Evolutionary conservation across 2,888 invertebrate species (phyloP), one percentile per base, ranked within the genome.

Genomic region (Leptopterna dolabrata): DNA sequence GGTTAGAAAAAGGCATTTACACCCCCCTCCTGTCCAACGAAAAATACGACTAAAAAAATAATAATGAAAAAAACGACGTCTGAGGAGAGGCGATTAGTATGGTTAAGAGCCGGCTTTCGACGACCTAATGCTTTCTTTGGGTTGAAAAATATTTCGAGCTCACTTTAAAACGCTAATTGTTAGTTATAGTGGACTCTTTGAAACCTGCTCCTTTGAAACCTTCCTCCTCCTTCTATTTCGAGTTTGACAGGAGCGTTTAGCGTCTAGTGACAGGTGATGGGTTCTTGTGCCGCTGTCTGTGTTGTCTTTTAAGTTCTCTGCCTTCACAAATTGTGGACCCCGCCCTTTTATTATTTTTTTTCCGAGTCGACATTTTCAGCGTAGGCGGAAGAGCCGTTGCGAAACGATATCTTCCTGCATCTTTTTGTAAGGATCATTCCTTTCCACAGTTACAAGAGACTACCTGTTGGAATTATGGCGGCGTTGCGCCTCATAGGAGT

Each of bases 141-240:
- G 73, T 45, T 45, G 85, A 45, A 85, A 85, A 85, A 85, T 71
- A 85, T 85, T 81, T 81, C 85, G 45, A 73, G 85, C 85, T 85
- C 85, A 85, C 85, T 85, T 85, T 85, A 85, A 73, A 78, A 76
- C 85, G 85, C 85, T 85, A 85, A 85, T 85, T 85, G 73, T 85
- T 85, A 85, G 85, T 85, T 85, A 85, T 85, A 81, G 81, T 81
- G 51, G 81, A 81, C 81, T 55, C 78, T 78, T 81, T 41, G 47
- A 83, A 85, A 73, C 85, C 76, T 76, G 71, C 71, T 85, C 76
- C 85, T 85, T 85, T 55, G 43, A 71, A 73, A 55, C 85, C 73
- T 47, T 45, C 24, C 6, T 27, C 27, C 76, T 45, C 41, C 70
- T 43, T 41, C 47, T 83, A 70, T 63, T 83, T 24, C 41, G 27